Evolutionary conservation across 2,888 invertebrate genomes (phyloP).

Genomic region (Neria commutata): DNA sequence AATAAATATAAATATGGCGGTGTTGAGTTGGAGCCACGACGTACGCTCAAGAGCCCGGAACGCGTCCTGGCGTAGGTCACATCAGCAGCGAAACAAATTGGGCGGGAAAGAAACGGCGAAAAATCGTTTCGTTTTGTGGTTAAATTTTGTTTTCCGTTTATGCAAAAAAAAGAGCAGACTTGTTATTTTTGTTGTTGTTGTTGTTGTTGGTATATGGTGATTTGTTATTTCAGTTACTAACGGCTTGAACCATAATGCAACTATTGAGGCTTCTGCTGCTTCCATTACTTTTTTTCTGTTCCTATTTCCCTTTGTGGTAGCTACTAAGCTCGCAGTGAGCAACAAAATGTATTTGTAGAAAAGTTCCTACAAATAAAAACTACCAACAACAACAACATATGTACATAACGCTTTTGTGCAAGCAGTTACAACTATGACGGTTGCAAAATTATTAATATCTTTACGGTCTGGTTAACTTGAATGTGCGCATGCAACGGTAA

Average conservation of each 20-base stretch:
- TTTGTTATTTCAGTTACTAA: background rate
- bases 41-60: too few relatives aligned
- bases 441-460: constrained; percentile 16
- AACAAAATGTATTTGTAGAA: too few relatives aligned
- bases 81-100: background rate
- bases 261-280: background rate
- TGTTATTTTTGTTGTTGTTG: background rate
- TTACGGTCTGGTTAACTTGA: constrained; percentile 24
- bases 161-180: background rate
- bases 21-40: background rate
- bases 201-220: constrained; percentile 4
- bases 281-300: too few relatives aligned
- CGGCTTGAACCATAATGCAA: too few relatives aligned
- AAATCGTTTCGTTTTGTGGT: constrained; percentile 1
- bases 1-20: background rate
- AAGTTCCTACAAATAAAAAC: too few relatives aligned
- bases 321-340: too few relatives aligned
- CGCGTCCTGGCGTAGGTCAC: background rate
- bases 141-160: background rate
- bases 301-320: too few relatives aligned
- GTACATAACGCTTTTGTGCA: background rate
- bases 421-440: background rate
- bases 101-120: background rate
- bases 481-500: constrained; percentile 1
- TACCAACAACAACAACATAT: constrained; percentile 10